Evolutionary conservation across 2,113 vertebrate species (phyloP).

Genomic region (Callipepla californica): DNA sequence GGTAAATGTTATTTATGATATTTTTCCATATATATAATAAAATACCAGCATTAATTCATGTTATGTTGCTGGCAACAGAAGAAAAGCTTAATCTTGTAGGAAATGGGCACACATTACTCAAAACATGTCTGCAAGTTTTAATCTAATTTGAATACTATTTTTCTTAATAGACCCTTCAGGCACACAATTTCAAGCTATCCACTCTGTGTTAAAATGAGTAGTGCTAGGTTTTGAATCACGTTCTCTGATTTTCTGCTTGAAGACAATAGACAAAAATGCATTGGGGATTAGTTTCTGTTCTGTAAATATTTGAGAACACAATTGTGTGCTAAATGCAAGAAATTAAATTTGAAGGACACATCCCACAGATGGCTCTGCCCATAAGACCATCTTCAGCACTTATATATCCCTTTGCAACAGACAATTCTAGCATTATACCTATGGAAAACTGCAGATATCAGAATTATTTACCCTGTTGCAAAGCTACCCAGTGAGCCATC

Average conservation of each 20-base stretch:
- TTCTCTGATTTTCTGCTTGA: neutral
- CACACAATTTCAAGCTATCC: conserved; percentile 2
- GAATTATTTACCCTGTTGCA: neutral
- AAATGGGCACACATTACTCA: conserved; percentile 37
- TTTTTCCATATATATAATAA: neutral
- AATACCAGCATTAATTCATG: conserved; percentile 34
- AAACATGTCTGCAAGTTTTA: conserved; percentile 10
- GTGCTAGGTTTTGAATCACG: neutral
- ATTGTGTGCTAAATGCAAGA: neutral
- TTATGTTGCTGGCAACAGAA: conserved; percentile 6
- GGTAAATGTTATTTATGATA: neutral
- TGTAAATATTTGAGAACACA: conserved; percentile 3
- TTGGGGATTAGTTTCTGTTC: neutral
- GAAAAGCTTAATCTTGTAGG: conserved; percentile 12
- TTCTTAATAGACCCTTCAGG: conserved; percentile 27
- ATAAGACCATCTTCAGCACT: neutral
- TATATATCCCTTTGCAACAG: neutral
- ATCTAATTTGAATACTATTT: conserved; percentile 46
- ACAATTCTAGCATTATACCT: neutral
- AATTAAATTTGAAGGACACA: neutral
- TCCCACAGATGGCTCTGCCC: neutral
- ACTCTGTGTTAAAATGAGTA: conserved; percentile 9
- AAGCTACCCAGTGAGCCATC: accelerated
- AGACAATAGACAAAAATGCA: neutral
- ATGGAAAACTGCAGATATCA: neutral